Conservation (phyloP, 2,797 vertebrate species). For the Urocyon cinereoargenteus region DNA sequence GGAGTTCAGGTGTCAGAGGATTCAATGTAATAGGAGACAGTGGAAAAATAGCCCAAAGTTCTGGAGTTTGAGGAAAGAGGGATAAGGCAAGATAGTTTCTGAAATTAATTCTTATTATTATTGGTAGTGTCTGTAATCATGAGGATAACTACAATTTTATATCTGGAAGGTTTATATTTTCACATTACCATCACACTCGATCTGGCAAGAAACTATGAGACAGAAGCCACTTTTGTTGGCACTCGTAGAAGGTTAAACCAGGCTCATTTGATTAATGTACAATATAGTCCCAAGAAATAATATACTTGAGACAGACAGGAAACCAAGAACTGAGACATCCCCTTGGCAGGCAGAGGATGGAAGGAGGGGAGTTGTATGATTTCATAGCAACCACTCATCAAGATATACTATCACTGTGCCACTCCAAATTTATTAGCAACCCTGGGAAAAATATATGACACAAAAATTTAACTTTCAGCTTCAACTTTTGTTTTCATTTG, state of each 20-base stretch:
- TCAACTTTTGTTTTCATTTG: conserved; percentile 15
- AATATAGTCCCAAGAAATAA: background rate
- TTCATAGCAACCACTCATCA: conserved; percentile 45
- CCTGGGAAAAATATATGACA: background rate
- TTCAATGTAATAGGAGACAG: background rate
- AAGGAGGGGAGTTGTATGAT: background rate
- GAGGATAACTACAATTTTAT: background rate
- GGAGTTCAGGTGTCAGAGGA: background rate
- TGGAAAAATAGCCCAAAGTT: background rate
- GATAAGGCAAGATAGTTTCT: background rate
- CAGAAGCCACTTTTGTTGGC: background rate
- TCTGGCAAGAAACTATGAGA: background rate
- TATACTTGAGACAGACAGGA: background rate
- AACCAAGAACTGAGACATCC: background rate
- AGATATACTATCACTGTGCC: background rate
- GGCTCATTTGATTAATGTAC: background rate
- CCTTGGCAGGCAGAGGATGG: background rate
- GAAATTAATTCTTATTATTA: background rate
- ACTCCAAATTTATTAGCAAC: conserved; percentile 4
- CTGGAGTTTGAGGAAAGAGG: background rate
- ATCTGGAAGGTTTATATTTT: background rate
- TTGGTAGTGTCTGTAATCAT: background rate
- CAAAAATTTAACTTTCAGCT: conserved; percentile 55
- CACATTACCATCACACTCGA: background rate
- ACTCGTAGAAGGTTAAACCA: background rate